Evolutionary conservation across 1,140 invertebrate genomes (phyloP).

Genomic region (Halictus rubicundus): DNA sequence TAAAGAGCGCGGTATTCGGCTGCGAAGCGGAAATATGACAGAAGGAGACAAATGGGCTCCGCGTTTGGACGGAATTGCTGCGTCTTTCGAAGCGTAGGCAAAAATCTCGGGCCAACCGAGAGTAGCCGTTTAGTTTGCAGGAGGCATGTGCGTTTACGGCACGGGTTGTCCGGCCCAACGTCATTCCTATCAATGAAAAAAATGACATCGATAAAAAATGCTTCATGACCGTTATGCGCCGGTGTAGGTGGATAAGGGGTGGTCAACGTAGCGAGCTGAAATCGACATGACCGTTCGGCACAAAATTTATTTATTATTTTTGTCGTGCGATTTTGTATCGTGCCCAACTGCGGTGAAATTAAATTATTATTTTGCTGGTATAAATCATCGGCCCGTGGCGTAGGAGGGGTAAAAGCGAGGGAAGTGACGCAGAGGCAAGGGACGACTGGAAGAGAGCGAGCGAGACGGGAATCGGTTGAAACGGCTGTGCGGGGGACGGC

Average conservation of each 20-base stretch:
- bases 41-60: too few relatives aligned
- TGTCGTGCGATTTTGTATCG: constrained; percentile 80
- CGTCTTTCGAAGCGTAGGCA: too few relatives aligned
- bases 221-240: constrained; percentile 46
- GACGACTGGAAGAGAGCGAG: not conserved
- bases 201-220: constrained; percentile 55
- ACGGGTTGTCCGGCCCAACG: constrained; percentile 27
- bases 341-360: constrained; percentile 79
- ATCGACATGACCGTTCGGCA: constrained; percentile 78
- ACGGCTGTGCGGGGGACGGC: not conserved
- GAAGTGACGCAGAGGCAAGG: not conserved
- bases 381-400: constrained; percentile 74
- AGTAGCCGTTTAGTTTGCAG: too few relatives aligned
- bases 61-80: too few relatives aligned
- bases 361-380: constrained; percentile 80
- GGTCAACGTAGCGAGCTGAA: constrained; percentile 61
- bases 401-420: constrained; percentile 52
- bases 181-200: constrained; percentile 59
- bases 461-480: constrained; percentile 18
- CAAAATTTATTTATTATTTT: constrained; percentile 81
- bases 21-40: too few relatives aligned
- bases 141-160: constrained; percentile 10
- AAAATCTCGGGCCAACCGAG: too few relatives aligned
- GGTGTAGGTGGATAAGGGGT: constrained; percentile 46
- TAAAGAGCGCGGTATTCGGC: too few relatives aligned